Base-by-base conservation (phyloP, 2,888 invertebrate species). In the Laothoe populi region DNA sequence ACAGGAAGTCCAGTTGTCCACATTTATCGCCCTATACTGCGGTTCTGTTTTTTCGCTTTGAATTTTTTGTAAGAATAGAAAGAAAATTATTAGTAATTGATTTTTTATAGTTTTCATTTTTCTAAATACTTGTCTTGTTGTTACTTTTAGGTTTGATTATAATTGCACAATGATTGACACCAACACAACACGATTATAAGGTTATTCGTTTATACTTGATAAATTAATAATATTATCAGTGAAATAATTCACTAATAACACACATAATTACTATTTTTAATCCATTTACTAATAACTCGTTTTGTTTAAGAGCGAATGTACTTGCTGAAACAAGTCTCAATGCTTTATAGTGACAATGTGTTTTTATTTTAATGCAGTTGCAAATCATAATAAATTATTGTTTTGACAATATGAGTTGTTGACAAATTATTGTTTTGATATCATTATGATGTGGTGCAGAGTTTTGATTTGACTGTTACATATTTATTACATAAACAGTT, bases 1-100 rank as follows among this genome's bases (percentile, higher is more conserved):
- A 61, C 89, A 90, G 0, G 79, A 70, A 0, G 86, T 88, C 74
- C 79, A 83, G 45, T 87, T 86, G 0, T 64, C 46, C n/a, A 58
- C 58, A 7, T 62, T 26, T 13, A 57, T 40, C 0, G 10, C 38
- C n/a, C 13, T 38, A n/a, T 35, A 44, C 2, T 38, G 21, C 24
- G 24, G 45, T n/a, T 42, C 26, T 44, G 19, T 44, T n/a, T 46
- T 4, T 46, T 62, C 23, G 2, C 38, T 24, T 31, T 46, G 7
- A 11, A 35, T 45, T 4, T 2, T 40, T 1, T 13, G 24, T 11
- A 42, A 13, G n/a, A 53, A 19, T 0, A 61, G 1, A 31, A 53
- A 1, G n/a, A n/a, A n/a, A n/a, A n/a, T n/a, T n/a, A n/a, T n/a
- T 53, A 53, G 1, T 4, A 53, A 8, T 35, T 19, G 16, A 31